These are phyloP conservation scores for Diadophis punctatus DNA, from an alignment of 2,113 vertebrate species.

Conservation along the genomic window DNA sequence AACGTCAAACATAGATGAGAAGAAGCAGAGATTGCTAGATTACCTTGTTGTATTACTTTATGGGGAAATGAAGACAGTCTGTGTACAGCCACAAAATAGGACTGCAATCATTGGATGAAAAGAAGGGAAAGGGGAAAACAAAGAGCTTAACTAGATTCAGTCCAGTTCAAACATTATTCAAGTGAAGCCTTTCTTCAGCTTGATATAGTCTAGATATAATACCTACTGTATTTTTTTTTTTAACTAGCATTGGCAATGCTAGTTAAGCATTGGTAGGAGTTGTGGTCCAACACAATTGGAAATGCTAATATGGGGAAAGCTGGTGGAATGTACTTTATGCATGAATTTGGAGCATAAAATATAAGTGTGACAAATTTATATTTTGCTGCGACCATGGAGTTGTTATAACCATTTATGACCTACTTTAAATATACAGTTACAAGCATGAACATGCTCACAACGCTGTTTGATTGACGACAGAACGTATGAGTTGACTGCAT, in stretches of 20 bases:
- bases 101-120: not conserved
- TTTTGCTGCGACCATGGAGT: not conserved
- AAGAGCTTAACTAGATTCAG: not conserved
- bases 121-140: not conserved
- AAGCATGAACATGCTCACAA: not conserved
- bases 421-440: not conserved
- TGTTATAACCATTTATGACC: not conserved
- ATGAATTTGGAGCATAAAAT: not conserved
- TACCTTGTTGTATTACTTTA: not conserved
- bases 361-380: not conserved
- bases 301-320: not conserved
- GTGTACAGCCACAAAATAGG: conserved; percentile 10
- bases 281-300: not conserved
- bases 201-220: not conserved
- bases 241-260: not conserved
- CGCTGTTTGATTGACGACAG: not conserved
- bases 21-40: conserved; percentile 14
- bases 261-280: not conserved
- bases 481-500: not conserved
- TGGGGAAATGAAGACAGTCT: not conserved
- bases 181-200: not conserved
- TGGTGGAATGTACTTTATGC: not conserved
- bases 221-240: not conserved
- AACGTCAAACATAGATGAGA: conserved; percentile 7
- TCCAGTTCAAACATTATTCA: not conserved